A percentile compares a stretch with the other conserved stretches of the same genome.
Evolutionary conservation across 64 coral and sea anemone species (phyloP).

Genomic region (Astreopora myriophthalma): DNA sequence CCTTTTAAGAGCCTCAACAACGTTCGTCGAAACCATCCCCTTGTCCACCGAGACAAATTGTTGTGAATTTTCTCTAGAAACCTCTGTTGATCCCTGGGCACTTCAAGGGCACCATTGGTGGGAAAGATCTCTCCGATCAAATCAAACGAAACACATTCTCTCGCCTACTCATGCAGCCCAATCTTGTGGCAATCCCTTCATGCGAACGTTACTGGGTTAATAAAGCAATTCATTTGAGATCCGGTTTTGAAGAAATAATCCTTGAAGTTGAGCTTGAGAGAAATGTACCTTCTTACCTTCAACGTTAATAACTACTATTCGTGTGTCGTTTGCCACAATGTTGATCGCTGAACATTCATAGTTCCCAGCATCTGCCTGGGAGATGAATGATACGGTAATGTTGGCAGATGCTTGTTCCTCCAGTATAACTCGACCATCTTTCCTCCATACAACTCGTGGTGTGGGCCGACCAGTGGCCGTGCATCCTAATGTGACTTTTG

Average conservation of each 20-base stretch:
- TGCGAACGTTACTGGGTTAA: too few relatives aligned
- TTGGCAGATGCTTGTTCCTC: neutral
- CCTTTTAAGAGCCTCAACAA: neutral
- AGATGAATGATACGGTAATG: neutral
- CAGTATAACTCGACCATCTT: neutral
- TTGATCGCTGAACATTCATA: constrained; percentile 20
- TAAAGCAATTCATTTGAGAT: too few relatives aligned
- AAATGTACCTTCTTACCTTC: neutral
- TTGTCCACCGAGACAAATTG: too few relatives aligned
- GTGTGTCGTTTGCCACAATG: neutral
- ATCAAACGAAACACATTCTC: too few relatives aligned
- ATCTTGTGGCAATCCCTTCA: too few relatives aligned
- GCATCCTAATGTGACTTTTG: constrained; percentile 5
- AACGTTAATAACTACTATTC: neutral
- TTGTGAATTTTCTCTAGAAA: too few relatives aligned
- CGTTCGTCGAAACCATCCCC: too few relatives aligned
- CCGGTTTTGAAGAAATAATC: neutral
- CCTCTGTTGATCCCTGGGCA: too few relatives aligned
- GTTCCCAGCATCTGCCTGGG: neutral
- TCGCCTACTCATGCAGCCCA: too few relatives aligned
- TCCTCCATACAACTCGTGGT: constrained; percentile 30
- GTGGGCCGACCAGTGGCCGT: constrained; percentile 8
- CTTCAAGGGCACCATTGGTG: too few relatives aligned
- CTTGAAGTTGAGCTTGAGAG: neutral
- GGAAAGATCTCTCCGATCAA: too few relatives aligned